phyloP scores from a whole-genome alignment of 1,140 invertebrate genomes.

The Zophobas morio region DNA sequence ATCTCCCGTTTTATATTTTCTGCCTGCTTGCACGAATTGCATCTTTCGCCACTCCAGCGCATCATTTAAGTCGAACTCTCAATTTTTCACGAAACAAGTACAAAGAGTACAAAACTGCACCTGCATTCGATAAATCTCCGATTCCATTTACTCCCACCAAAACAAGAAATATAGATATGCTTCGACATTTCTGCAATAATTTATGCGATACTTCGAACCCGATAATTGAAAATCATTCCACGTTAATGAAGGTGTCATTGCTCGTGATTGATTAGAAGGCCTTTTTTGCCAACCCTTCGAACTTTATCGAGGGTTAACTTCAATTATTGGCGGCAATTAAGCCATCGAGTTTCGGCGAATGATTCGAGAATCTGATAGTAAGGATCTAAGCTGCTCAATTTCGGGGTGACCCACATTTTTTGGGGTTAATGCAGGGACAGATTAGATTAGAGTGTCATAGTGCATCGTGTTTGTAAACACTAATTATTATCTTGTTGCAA shows the following conservation, averaged over 20 bases:
- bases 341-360: conserved; percentile 5
- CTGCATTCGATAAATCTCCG: neutral
- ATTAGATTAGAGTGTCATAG: too few relatives aligned
- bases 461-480: too few relatives aligned
- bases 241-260: conserved; percentile 37
- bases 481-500: too few relatives aligned
- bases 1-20: too few relatives aligned
- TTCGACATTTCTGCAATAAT: neutral
- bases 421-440: too few relatives aligned
- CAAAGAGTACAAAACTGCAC: neutral
- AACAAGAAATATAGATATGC: neutral
- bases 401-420: neutral
- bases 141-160: neutral
- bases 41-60: too few relatives aligned
- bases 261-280: conserved; percentile 19
- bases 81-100: neutral
- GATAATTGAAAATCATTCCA: conserved; percentile 30
- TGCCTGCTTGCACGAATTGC: too few relatives aligned
- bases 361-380: neutral
- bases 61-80: too few relatives aligned
- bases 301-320: conserved; percentile 11
- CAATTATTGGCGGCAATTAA: conserved; percentile 11
- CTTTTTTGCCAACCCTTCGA: conserved; percentile 13
- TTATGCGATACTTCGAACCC: neutral
- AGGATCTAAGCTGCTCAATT: neutral